Conservation (phyloP, 2,113 vertebrate species). For the Acanthisitta chloris region DNA sequence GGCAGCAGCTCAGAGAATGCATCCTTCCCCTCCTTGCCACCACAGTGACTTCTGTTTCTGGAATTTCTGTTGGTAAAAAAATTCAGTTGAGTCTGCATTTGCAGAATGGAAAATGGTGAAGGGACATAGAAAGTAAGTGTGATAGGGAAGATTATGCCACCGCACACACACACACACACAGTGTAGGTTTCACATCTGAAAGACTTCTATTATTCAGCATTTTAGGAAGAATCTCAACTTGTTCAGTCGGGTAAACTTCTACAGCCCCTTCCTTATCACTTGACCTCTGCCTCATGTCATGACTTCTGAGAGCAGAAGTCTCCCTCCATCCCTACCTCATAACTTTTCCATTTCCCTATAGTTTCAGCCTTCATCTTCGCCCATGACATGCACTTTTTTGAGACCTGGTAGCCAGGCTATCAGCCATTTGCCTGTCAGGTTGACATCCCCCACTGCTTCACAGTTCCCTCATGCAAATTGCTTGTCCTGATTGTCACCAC, state of each 20-base stretch:
- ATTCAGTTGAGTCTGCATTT: background rate
- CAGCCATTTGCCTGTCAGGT: background rate
- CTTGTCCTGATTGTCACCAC: background rate
- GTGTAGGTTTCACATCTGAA: background rate
- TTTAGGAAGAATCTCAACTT: background rate
- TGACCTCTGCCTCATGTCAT: background rate
- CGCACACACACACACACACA: background rate
- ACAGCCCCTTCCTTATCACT: background rate
- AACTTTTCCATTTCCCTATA: background rate
- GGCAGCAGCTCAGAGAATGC: background rate
- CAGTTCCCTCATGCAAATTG: background rate
- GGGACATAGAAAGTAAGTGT: background rate
- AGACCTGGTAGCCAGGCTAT: background rate
- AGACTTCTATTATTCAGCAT: background rate
- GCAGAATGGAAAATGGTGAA: background rate
- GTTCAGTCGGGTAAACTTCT: background rate
- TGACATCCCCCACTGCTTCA: rapidly evolving
- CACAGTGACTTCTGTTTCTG: background rate
- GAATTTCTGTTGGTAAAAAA: background rate
- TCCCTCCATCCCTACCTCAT: background rate
- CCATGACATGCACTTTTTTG: rapidly evolving
- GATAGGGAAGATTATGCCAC: background rate
- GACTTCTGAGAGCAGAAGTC: background rate
- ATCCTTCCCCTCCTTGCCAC: background rate
- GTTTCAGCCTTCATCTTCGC: background rate